A percentile compares a stretch with the other conserved stretches of the same genome.
Conservation (phyloP, 2,113 vertebrate species). For the Caranx melampygus region DNA sequence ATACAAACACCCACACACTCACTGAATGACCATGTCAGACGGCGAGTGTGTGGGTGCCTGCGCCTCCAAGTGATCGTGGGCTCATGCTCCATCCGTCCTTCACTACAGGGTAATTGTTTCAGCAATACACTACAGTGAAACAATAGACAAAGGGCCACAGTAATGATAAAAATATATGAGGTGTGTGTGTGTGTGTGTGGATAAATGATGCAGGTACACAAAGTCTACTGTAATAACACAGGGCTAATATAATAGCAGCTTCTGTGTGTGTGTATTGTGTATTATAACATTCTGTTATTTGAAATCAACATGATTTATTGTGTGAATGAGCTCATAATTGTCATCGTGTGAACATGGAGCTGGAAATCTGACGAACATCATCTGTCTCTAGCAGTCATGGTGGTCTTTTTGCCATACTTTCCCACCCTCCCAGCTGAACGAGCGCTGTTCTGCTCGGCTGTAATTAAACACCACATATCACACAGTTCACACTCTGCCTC, state of each 20-base stretch:
- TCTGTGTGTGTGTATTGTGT: neutral
- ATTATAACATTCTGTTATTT: neutral
- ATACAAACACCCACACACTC: neutral
- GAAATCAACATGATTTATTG: neutral
- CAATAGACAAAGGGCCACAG: conserved; percentile 8
- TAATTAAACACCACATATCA: neutral
- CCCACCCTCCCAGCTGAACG: neutral
- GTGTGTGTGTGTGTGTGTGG: neutral
- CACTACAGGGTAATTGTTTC: conserved; percentile 24
- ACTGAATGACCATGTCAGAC: neutral
- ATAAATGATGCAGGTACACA: neutral
- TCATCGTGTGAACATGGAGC: neutral
- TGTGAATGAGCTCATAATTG: neutral
- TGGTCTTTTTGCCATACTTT: neutral
- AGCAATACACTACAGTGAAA: conserved; percentile 26
- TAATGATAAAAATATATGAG: conserved; percentile 5
- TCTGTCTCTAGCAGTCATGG: neutral
- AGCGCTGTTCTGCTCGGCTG: neutral
- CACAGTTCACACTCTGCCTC: neutral
- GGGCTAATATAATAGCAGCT: neutral
- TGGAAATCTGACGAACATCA: neutral
- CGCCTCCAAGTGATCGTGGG: conserved; percentile 1
- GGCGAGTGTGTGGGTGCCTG: neutral
- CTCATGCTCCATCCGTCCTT: conserved; percentile 20
- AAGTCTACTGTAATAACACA: neutral